These are phyloP conservation scores for Sapajus apella DNA, from an alignment of 2,113 vertebrate species.

Conservation along the genomic window DNA sequence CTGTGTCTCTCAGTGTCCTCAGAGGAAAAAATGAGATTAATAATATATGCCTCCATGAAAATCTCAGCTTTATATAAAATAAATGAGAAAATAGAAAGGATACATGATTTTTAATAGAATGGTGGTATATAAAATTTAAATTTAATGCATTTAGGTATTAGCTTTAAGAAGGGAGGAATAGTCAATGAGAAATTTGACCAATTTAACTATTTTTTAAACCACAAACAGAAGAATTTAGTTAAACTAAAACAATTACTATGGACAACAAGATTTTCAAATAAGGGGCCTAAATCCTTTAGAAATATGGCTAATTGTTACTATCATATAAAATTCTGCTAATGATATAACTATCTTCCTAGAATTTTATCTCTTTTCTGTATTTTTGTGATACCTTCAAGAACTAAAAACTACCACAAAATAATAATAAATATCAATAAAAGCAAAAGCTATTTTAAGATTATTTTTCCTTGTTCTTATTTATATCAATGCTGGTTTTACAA, in stretches of 20 bases:
- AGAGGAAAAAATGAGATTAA: background rate
- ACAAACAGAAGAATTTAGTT: constrained; percentile 29
- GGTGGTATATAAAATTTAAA: background rate
- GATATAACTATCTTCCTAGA: background rate
- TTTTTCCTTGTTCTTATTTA: constrained; percentile 30
- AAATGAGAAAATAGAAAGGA: constrained; percentile 20
- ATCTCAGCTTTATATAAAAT: constrained; percentile 30
- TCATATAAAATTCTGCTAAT: background rate
- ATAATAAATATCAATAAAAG: background rate
- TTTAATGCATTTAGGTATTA: background rate
- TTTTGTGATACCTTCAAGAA: background rate
- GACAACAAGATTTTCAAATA: constrained; percentile 24
- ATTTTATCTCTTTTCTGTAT: constrained; percentile 15
- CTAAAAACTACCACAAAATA: constrained; percentile 52
- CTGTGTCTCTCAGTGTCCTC: background rate
- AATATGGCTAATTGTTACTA: background rate
- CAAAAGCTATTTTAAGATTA: constrained; percentile 8
- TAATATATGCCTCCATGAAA: constrained; percentile 4
- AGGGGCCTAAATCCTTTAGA: background rate
- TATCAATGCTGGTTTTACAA: constrained; percentile 26
- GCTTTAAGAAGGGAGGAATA: background rate
- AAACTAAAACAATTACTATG: constrained; percentile 13
- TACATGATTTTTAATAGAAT: constrained; percentile 20
- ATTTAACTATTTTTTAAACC: constrained; percentile 18
- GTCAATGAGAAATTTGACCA: constrained; percentile 32